Percentiles rank a stretch among this genome's conserved stretches.
Conservation (phyloP, 2,888 invertebrate species). For the Axea sp. region DNA sequence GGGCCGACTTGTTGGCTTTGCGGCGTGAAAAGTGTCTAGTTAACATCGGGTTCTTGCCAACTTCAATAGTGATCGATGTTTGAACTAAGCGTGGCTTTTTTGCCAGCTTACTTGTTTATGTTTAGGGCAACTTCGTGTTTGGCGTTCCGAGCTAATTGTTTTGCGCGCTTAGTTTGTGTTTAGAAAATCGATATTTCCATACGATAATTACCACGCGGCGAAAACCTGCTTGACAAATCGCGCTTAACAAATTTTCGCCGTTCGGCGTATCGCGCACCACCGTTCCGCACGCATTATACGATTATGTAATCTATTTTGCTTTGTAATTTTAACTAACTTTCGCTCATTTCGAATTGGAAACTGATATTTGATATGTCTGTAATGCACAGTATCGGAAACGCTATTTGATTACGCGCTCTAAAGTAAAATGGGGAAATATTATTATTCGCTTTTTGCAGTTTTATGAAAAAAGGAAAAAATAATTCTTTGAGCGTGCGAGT, state of each 20-base stretch:
- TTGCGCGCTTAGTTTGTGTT: constrained; percentile 22
- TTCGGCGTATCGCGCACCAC: no score
- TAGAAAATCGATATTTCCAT: constrained; percentile 1
- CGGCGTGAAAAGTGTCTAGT: constrained; percentile 41
- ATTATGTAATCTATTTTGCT: no score
- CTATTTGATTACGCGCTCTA: constrained; percentile 25
- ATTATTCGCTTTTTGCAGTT: constrained; percentile 19
- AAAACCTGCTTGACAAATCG: no score
- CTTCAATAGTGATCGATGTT: constrained; percentile 49
- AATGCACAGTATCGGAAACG: constrained; percentile 22
- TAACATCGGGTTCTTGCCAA: constrained; percentile 39
- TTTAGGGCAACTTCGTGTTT: constrained; percentile 31
- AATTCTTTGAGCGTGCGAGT: constrained; percentile 10
- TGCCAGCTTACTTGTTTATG: constrained; percentile 33
- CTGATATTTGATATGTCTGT: constrained; percentile 17
- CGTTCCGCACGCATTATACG: no score
- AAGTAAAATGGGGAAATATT: constrained; percentile 27
- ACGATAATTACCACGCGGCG: neutral
- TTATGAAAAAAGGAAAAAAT: constrained; percentile 7
- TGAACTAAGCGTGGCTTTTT: constrained; percentile 30
- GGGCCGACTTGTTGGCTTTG: constrained; percentile 11
- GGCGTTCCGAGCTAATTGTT: constrained; percentile 29
- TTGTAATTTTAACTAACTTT: constrained; percentile 15
- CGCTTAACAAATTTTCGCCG: no score
- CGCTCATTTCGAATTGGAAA: constrained; percentile 24